Base-by-base conservation (phyloP, 2,888 invertebrate species). In the Aphrophora alni region DNA sequence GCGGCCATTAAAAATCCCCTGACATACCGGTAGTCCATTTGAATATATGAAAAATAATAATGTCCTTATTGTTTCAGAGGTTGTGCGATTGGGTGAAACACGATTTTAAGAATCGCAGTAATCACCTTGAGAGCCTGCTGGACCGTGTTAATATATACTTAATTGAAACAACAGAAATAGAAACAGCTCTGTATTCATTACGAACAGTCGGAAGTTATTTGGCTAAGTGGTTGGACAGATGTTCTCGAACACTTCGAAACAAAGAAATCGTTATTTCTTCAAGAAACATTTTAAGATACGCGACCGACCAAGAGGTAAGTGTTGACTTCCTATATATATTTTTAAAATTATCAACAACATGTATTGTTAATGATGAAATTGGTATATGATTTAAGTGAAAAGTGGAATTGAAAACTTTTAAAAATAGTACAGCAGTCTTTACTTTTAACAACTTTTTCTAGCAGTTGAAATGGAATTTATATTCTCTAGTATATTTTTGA, bases 191-290 rank as follows among this genome's bases (percentile, higher is more conserved):
- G 38, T 74, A 74, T 38, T 74, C 73, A 51, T 26, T 79, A 28
- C 28, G 68, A 12, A 24, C 33, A 25, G 25, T 79, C 59, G 74
- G 72, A 38, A 72, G 27, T 8, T 68, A 68, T 73, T 28, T 68
- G 8, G 59, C 68, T 33, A 79, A 79, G 68, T 79, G 78, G 78
- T 8, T 74, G 33, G 78, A 79, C 17, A 73, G 68, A 25, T 59
- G 74, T 5, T 25, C 51, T 8, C 5, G 59, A 59, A 21, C 14
- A 4, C 51, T 74, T 25, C 59, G 78, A 24, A 68, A 79, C n/a
- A 28, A 74, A 21, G 74, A 68, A 0, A n/a, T 79, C n/a, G 26
- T 69, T 14, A 33, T 79, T 17, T 74, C 33, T 69, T 59, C 68
- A 24, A 73, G 78, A 4, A 79, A 27, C 26, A 51, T 28, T 12